phyloP scores from a whole-genome alignment of 2,888 invertebrate genomes.

The Ramazzottius varieornatus region DNA sequence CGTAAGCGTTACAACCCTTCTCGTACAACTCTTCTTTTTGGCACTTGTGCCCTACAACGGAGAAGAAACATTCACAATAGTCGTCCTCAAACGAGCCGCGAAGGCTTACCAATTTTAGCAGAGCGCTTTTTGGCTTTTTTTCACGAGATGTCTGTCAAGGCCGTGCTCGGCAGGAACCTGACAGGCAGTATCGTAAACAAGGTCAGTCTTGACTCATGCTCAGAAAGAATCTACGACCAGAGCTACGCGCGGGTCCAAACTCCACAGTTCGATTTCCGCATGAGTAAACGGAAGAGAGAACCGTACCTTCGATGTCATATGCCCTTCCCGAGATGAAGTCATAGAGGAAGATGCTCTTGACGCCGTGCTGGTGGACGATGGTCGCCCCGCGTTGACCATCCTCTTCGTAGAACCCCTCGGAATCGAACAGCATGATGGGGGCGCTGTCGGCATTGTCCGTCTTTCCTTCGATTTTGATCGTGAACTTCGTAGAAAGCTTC shows the following conservation, averaged over 20 bases:
- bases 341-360: background rate
- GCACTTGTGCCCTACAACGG: background rate
- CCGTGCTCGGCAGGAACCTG: too few relatives aligned
- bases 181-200: too few relatives aligned
- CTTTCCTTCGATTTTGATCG: background rate
- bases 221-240: too few relatives aligned
- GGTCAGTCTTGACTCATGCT: too few relatives aligned
- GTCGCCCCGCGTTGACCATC: background rate
- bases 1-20: background rate
- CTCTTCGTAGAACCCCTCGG: background rate
- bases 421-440: background rate
- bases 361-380: background rate
- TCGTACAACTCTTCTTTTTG: background rate
- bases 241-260: too few relatives aligned
- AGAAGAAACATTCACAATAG: too few relatives aligned
- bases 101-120: too few relatives aligned
- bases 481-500: background rate
- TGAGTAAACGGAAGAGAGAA: too few relatives aligned
- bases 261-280: too few relatives aligned
- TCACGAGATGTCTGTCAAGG: background rate
- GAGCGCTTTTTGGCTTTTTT: background rate
- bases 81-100: too few relatives aligned
- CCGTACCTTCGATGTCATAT: background rate
- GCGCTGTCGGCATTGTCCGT: background rate
- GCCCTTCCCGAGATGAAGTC: background rate